Percentiles rank a stretch among this genome's conserved stretches.
Conservation (phyloP, 37 sponge, comb jelly and placozoan genomes). For the Tethya wilhelma region DNA sequence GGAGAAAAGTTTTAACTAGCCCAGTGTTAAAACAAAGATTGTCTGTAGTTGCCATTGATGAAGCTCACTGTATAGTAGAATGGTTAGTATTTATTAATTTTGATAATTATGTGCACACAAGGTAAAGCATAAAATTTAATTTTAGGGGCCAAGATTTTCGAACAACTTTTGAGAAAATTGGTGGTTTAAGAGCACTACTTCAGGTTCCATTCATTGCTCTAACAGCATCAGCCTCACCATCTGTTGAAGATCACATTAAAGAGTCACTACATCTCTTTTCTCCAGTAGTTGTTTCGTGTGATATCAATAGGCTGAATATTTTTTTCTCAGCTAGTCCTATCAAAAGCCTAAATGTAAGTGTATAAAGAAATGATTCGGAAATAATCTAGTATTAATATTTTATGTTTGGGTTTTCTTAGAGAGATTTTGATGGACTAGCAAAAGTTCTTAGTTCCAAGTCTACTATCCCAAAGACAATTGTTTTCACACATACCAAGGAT, state of each 20-base stretch:
- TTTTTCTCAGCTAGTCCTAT: background rate
- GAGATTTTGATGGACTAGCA: background rate
- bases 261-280: background rate
- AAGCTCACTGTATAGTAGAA: slow-evolving; percentile 27
- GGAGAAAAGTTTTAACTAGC: background rate
- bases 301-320: slow-evolving; percentile 1
- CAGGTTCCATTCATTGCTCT: slow-evolving; percentile 12
- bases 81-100: slow-evolving; percentile 10
- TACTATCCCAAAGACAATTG: background rate
- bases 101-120: background rate
- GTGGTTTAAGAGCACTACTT: slow-evolving; percentile 22
- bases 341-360: slow-evolving; percentile 13
- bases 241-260: background rate
- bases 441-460: background rate
- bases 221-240: slow-evolving; percentile 13
- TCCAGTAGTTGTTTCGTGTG: background rate
- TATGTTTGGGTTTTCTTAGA: background rate
- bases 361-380: background rate
- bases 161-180: background rate
- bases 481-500: slow-evolving; percentile 7
- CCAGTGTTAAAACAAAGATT: background rate
- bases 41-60: slow-evolving; percentile 22
- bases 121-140: background rate
- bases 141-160: slow-evolving; percentile 19
- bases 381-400: background rate